Base-by-base conservation (phyloP, 2,113 vertebrate genomes). In the Probosciger aterrimus region DNA sequence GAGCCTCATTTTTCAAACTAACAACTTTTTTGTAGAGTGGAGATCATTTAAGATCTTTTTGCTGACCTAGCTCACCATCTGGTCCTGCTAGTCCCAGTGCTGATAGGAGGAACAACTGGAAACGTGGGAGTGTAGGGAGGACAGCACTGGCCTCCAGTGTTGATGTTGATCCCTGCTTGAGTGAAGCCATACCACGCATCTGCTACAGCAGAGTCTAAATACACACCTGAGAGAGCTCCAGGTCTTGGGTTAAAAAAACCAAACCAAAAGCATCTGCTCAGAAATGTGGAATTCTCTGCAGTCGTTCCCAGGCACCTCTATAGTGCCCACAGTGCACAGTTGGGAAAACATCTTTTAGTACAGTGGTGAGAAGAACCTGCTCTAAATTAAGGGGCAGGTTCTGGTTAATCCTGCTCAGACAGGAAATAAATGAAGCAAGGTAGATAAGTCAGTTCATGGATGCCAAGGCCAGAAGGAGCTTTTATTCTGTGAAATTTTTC, bases 211-310 rank as follows among this genome's bases (percentile, higher is more conserved):
- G 2, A 24, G n/a, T 53, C 16, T 5, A 31, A 19, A 31, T 2
- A 1, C 35, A 11, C 35, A 33, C 79, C 86, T 67, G 70, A 10
- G 30, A 52, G 33, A 68, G 2, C 49, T 28, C 27, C 46, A 4
- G 0, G 1, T 22, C 22, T 27, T 39, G 74, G 18, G 49, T 31
- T 39, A 3, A 47, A 43, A 44, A 4, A 5, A 37, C 35, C 60
- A 7, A 7, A 3, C 0, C 46, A 2, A 1, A 64, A 49, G 3
- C 3, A 0, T 2, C 33, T 41, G 62, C 43, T n/a, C 12, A 5
- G n/a, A 50, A 6, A 19, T 1, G 1, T 2, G 31, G 46, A 4
- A 16, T 49, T 50, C 7, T 60, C 39, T 22, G 39, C 31, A 11
- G 55, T 2, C 3, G 0, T 8, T 70, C n/a, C 55, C 70, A 15